phyloP scores from a whole-genome alignment of 2,888 invertebrate genomes.

The Sinodicranocentrus sp. region DNA sequence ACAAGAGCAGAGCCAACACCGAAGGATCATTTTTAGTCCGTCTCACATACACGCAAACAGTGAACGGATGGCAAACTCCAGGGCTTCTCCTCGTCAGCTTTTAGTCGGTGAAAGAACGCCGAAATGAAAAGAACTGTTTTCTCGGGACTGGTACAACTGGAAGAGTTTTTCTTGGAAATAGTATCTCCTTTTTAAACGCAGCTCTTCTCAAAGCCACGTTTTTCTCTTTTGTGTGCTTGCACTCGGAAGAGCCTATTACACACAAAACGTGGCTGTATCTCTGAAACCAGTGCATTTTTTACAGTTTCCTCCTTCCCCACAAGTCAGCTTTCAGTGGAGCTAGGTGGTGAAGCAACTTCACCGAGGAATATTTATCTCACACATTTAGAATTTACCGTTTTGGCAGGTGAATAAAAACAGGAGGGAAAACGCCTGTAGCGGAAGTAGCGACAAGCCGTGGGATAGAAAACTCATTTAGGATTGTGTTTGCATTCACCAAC shows the following conservation, averaged over 20 bases:
- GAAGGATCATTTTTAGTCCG: neutral
- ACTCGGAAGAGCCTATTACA: too few species aligned
- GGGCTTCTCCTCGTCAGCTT: slow-evolving; percentile 25
- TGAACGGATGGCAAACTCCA: slow-evolving; percentile 34
- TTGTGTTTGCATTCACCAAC: slow-evolving; percentile 35
- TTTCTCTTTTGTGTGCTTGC: neutral
- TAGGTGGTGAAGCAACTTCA: too few species aligned
- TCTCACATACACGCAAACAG: slow-evolving; percentile 7
- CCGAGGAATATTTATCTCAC: too few species aligned
- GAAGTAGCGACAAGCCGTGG: slow-evolving; percentile 1
- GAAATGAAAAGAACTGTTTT: slow-evolving; percentile 53
- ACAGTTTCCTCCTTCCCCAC: too few species aligned
- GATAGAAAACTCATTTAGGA: slow-evolving; percentile 34
- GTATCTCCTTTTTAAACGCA: neutral
- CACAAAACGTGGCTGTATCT: too few species aligned
- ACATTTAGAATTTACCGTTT: neutral
- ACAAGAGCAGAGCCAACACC: slow-evolving; percentile 1
- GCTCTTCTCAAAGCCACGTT: neutral
- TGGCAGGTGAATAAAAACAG: slow-evolving; percentile 20
- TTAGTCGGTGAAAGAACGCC: slow-evolving; percentile 71
- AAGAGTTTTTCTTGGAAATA: neutral
- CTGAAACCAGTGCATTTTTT: too few species aligned
- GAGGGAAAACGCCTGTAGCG: neutral
- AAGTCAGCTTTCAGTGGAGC: too few species aligned
- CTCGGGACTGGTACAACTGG: neutral